Evolutionary conservation across 1,140 invertebrate genomes (phyloP), one percentile per base, ranked within the genome.

Genomic region (Pachyrhynchus sulphureomaculatus): DNA sequence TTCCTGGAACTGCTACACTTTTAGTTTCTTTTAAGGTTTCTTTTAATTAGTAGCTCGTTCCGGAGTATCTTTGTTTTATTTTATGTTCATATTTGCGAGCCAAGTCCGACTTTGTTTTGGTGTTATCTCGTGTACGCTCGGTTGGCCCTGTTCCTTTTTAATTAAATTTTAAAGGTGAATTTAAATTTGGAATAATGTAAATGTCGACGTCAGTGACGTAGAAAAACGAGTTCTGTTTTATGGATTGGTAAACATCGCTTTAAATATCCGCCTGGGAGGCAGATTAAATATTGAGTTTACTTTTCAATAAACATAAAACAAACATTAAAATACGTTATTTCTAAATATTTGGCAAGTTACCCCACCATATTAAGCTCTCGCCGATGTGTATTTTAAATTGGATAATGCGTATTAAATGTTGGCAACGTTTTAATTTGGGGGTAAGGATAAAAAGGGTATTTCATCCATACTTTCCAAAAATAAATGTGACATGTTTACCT

Each of bases 121-220:
- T 32, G 48, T 51, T 51, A 51, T 51, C 48, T 51, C 29, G 33
- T 36, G 48, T 34, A 21, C 29, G 48, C 48, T 36, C 24, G 23
- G 48, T 36, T 51, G 32, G 32, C 2, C 18, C 48, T 21, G 23
- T n/a, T 47, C 17, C 48, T 26, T 51, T 51, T 26, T 51, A 51
- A 51, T 51, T 51, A 51, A 51, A 51, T 36, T 33, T 51, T 51
- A 51, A 36, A 51, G 33, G 48, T 51, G 32, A 51, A 51, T 51
- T 51, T 36, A 34, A 51, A 51, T 48, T 48, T 48, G 13, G 45
- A 26, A 12, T 17, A 48, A 48, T 32, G 45, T 13, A 32, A 48
- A 48, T 48, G 24, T 26, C 4, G 45, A 15, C 12, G 21, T 23
- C 23, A 48, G 23, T 32, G 45, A 26, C 45, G 45, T 26, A 48